Evolutionary conservation across 1,140 invertebrate genomes (phyloP).

Genomic region (roundworm (Caenorhabditis elegans)): DNA sequence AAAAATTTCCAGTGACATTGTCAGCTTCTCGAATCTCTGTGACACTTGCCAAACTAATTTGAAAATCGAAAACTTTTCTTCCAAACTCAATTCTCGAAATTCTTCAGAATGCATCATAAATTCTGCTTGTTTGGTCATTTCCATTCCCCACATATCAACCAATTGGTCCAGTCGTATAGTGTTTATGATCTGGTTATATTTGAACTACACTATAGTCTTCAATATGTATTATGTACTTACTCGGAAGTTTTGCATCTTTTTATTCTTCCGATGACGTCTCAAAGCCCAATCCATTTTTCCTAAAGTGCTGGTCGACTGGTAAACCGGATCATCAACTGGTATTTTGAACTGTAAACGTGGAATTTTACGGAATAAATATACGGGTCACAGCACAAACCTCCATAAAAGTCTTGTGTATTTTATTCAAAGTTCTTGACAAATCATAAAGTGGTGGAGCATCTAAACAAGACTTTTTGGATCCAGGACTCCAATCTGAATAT

Average conservation of each 20-base stretch:
- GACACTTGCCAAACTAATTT: slow-evolving; percentile 3
- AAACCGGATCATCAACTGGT: slow-evolving; percentile 18
- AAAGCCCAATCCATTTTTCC: slow-evolving; percentile 28
- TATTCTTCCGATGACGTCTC: slow-evolving; percentile 1
- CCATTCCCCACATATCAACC: slow-evolving; percentile 12
- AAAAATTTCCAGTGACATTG: slow-evolving; percentile 21
- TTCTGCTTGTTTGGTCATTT: neutral
- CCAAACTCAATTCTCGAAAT: neutral
- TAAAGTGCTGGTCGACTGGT: neutral
- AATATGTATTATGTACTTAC: neutral
- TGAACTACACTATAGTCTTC: neutral
- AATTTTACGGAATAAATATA: neutral
- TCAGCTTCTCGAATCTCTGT: slow-evolving; percentile 4
- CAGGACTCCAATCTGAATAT: neutral
- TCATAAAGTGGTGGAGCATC: neutral
- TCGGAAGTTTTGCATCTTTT: slow-evolving; percentile 3
- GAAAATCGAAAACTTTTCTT: slow-evolving; percentile 12
- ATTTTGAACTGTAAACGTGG: slow-evolving; percentile 6
- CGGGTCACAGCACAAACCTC: neutral
- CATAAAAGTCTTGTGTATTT: slow-evolving; percentile 21
- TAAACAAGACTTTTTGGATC: neutral
- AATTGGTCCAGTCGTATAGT: neutral
- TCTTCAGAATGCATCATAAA: slow-evolving; percentile 6
- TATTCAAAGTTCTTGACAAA: neutral
- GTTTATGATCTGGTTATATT: neutral